Base-by-base conservation (phyloP, 1,140 invertebrate species). In the Neuroterus valhalla region DNA sequence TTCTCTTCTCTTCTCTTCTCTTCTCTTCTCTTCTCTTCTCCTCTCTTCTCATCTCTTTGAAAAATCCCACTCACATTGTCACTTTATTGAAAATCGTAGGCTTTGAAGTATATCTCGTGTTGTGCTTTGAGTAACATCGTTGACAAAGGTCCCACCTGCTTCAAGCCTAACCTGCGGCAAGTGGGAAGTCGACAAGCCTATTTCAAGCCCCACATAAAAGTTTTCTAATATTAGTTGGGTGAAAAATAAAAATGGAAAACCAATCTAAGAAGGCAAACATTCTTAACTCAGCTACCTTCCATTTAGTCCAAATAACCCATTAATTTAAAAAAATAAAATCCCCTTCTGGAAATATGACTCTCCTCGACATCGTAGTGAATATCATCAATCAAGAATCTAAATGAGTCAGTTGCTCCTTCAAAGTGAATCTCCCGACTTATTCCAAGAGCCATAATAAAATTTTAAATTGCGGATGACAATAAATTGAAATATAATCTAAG, bases 121-220 rank as follows among this genome's bases (percentile, higher is more conserved):
- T 55, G 46, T 50, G 12, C n/a, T 26, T 21, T 74, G 75, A 84
- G 81, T 78, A 81, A 84, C 82, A 84, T 84, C 79, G 74, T 84
- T 84, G 82, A 82, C 82, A 82, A 84, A 83, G 75, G 81, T 79
- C 79, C 83, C 77, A 70, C 42, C 73, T 81, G 76, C 75, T 45
- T 21, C 67, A 66, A 78, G 72, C 26, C 74, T 72, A 66, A 75
- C 70, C 38, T 72, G 62, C 69, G 78, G 48, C 48, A 68, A 77
- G 73, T 75, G 81, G 62, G 43, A 80, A 83, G 75, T 80, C 70
- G 74, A 68, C 74, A 50, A 81, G 78, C 79, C 77, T 84, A 84
- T 84, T 84, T 84, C 78, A 78, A 82, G 74, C 71, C 44, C 10
- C 23, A n/a, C 23, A 52, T 70, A 55, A 52, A 55, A 38, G 23